Conservation (phyloP, 2,888 invertebrate species). For the Lepidochitona cinerea region DNA sequence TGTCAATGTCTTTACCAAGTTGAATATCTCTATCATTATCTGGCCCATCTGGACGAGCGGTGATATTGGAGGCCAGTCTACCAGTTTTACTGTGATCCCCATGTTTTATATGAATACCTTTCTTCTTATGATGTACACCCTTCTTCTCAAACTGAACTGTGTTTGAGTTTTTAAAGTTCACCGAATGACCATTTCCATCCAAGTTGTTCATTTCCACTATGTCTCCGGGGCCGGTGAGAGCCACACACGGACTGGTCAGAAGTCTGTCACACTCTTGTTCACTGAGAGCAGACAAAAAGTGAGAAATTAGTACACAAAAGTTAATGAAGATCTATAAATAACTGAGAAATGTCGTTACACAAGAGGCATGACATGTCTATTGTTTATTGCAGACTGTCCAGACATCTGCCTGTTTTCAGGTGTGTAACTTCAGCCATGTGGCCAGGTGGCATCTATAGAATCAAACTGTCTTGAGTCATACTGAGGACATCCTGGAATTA, state of each 20-base stretch:
- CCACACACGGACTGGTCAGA: background rate
- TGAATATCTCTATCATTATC: background rate
- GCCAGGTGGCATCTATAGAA: too few relatives aligned
- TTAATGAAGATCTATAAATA: too few relatives aligned
- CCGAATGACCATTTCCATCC: background rate
- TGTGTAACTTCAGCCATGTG: too few relatives aligned
- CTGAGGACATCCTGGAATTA: too few relatives aligned
- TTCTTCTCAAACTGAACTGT: background rate
- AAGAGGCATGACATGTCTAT: too few relatives aligned
- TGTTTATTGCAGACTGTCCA: too few relatives aligned
- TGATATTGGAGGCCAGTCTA: background rate
- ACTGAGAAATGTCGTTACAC: too few relatives aligned
- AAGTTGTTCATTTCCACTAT: background rate
- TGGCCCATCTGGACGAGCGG: background rate
- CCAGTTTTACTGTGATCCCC: background rate
- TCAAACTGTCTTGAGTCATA: too few relatives aligned
- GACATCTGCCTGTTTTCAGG: too few relatives aligned
- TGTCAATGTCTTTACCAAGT: background rate
- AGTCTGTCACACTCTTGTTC: background rate
- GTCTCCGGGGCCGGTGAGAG: background rate
- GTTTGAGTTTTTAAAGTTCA: background rate
- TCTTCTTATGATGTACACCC: background rate
- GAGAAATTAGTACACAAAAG: too few relatives aligned
- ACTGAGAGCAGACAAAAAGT: too few relatives aligned
- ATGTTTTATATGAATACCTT: background rate